Base-by-base conservation (phyloP, 2,113 vertebrate genomes). In the Monarcha castaneiventris region DNA sequence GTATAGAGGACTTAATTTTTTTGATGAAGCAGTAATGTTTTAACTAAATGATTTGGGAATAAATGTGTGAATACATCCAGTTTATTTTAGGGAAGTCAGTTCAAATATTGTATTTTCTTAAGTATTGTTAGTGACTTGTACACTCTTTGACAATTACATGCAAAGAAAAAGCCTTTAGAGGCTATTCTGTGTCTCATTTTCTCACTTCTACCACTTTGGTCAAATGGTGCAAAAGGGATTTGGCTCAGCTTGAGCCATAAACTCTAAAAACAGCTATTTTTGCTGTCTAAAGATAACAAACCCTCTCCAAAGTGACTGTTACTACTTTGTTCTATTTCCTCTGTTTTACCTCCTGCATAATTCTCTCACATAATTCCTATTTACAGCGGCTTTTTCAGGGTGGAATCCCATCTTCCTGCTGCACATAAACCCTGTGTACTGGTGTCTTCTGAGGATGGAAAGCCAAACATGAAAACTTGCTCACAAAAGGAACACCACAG, bases 281-380 rank as follows among this genome's bases (percentile, higher is more conserved):
- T 93, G 52, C 54, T 72, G 54, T 18, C 78, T 91, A 76, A 87
- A 93, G 27, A 76, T 29, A 96, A 91, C 72, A 64, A 93, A 96
- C 66, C 10, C 46, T 18, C 93, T 93, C 71, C 62, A 82, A 76
- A 95, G 29, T 58, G 41, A 76, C 82, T 84, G 68, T 79, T 64
- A 48, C 30, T 68, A 52, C 49, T 91, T 85, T 62, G 29, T 87
- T 80, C 71, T 44, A 11, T 85, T 96, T 79, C 48, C 35, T 79
- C 62, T 14, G 29, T 11, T 87, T 94, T 90, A 49, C 46, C 37
- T 64, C n/a, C 62, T 79, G 58, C 58, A 76, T 73, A 75, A 93
- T 91, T 95, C 85, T 52, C 23, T 68, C 52, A 33, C 10, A 12
- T 48, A 91, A 94, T 85, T 85, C 49, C 74, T 37, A 76, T 19